Evolutionary conservation across 2,888 invertebrate species (phyloP).

Genomic region (Pherbina coryleti): DNA sequence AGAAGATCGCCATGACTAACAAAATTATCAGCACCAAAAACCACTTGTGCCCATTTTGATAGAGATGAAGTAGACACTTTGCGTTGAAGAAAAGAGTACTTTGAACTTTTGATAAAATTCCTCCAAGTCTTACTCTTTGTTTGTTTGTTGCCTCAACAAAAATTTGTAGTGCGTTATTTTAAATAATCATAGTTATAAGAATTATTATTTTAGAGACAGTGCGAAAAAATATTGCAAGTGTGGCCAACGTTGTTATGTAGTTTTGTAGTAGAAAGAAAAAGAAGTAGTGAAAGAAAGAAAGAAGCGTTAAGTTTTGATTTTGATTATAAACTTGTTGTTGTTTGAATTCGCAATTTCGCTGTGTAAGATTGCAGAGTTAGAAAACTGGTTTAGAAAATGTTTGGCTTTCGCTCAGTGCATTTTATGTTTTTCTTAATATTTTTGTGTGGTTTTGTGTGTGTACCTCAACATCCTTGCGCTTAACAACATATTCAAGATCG

Average conservation of each 20-base stretch:
- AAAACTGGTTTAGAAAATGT: not conserved
- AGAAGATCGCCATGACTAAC: not conserved
- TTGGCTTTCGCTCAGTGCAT: conserved; percentile 6
- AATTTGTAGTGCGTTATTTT: too few relatives aligned
- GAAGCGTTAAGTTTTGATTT: conserved; percentile 34
- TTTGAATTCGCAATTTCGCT: not conserved
- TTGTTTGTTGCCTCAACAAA: too few relatives aligned
- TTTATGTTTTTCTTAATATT: conserved; percentile 27
- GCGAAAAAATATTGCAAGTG: conserved; percentile 9
- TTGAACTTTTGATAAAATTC: too few relatives aligned
- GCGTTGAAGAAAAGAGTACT: too few relatives aligned
- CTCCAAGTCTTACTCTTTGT: too few relatives aligned
- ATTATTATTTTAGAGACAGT: not conserved
- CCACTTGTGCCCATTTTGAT: too few relatives aligned
- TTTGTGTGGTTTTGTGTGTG: conserved; percentile 65
- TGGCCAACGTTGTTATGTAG: conserved; percentile 8
- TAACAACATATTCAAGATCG: conserved; percentile 98
- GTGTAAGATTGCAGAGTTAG: not conserved
- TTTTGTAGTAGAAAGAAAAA: conserved; percentile 13
- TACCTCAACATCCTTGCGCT: conserved; percentile 99
- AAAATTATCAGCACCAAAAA: not conserved
- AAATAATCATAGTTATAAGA: too few relatives aligned
- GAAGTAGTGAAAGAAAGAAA: conserved; percentile 30
- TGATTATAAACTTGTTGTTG: conserved; percentile 23
- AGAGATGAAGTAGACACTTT: too few relatives aligned